Base-by-base conservation (phyloP, 2,113 vertebrate species). In the Cricetomys ansorgei region DNA sequence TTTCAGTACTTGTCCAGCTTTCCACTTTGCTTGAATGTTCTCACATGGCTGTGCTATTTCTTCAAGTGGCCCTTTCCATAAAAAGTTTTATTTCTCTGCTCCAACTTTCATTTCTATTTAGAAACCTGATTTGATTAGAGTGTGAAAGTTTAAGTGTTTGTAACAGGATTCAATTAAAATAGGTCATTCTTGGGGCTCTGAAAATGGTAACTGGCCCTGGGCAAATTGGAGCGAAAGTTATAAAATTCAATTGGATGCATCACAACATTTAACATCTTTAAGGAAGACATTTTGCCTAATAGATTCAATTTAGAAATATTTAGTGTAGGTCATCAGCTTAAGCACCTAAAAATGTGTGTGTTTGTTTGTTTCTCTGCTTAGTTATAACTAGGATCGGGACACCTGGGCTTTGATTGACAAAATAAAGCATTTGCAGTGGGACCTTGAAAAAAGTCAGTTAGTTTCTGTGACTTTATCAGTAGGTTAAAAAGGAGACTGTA, bases 101-200 rank as follows among this genome's bases (percentile, higher is more conserved):
- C 70, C 79, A 94, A 97, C 92, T 97, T 97, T 94, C 94, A 96
- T 96, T 97, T 97, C 96, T 96, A 94, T 85, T 97, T 97, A 97
- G 96, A 97, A 97, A 97, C 75, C 89, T 92, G 94, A 89, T 97
- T 98, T 97, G 92, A 97, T 97, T 92, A 95, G 83, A 95, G 83
- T 97, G 91, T 97, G 92, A 97, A 96, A 96, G 97, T 97, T 96
- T 97, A 98, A 98, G 88, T 95, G 96, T 96, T 97, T 75, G 88
- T 80, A 95, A 94, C 86, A 89, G 97, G 94, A 97, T 98, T 98
- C 97, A 97, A 96, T 98, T 97, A 98, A 97, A 97, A 95, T 95
- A 97, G 97, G 97, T 97, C 96, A 96, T 97, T 97, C 92, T 96
- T 92, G 83, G 96, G 96, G 77, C 97, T 97, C 94, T 91, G 95